Conservation (phyloP, 2,888 invertebrate genomes). For the Acronicta alni region DNA sequence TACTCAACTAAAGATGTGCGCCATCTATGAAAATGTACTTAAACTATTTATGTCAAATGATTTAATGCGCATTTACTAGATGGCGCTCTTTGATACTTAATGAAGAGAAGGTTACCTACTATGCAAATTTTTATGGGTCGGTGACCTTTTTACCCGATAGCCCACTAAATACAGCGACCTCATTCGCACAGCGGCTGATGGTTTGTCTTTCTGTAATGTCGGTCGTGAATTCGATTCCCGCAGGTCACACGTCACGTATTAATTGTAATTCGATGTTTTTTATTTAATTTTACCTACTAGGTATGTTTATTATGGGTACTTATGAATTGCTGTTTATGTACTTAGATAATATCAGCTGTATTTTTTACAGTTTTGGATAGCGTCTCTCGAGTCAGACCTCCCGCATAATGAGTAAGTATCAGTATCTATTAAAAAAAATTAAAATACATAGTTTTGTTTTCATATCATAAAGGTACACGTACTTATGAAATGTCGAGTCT, state of each 20-base stretch:
- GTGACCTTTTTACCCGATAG: neutral
- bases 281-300: too few species aligned
- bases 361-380: too few species aligned
- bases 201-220: neutral
- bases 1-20: neutral
- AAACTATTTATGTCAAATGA: neutral
- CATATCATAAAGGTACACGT: too few species aligned
- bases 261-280: too few species aligned
- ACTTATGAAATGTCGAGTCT: too few species aligned
- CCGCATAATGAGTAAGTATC: too few species aligned
- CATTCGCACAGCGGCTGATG: neutral
- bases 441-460: too few species aligned
- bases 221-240: neutral
- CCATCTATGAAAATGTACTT: neutral
- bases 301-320: too few species aligned
- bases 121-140: neutral
- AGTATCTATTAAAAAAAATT: too few species aligned
- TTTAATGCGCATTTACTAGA: neutral
- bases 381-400: too few species aligned
- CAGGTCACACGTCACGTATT: neutral
- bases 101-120: neutral
- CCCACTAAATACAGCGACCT: neutral
- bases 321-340: too few species aligned
- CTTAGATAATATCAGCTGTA: too few species aligned
- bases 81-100: neutral